These are phyloP conservation scores for Pycnonotus jocosus DNA, from an alignment of 2,113 vertebrate genomes.

Conservation along the genomic window DNA sequence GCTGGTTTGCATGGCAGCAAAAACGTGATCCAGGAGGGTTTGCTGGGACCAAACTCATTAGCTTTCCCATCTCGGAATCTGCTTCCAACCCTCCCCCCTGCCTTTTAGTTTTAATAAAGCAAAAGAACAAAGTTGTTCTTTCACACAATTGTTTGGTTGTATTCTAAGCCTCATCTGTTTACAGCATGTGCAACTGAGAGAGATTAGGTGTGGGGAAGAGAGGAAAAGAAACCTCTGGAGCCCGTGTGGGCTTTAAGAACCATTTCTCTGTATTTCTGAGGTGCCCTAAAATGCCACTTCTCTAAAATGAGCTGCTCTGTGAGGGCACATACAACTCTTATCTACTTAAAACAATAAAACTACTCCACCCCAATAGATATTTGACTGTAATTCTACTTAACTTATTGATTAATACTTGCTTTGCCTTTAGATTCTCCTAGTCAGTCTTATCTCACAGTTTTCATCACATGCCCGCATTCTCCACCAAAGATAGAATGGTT, in stretches of 20 bases:
- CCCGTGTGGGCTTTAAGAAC: slow-evolving; percentile 26
- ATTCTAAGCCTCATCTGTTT: not conserved
- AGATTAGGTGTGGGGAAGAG: not conserved
- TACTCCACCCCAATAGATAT: no score
- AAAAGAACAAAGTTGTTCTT: not conserved
- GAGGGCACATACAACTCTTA: no score
- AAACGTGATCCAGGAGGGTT: not conserved
- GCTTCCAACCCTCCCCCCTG: not conserved
- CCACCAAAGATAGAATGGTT: no score
- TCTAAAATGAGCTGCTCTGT: not conserved
- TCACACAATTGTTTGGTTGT: not conserved
- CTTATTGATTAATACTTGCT: no score
- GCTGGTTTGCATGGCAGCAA: not conserved
- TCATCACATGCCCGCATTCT: no score
- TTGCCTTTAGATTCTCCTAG: no score
- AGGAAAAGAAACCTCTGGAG: not conserved
- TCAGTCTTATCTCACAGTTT: no score
- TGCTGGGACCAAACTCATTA: not conserved
- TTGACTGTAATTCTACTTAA: no score
- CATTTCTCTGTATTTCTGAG: slow-evolving; percentile 5
- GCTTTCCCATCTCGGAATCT: not conserved
- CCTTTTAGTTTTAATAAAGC: not conserved
- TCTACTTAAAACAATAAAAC: no score
- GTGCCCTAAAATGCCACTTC: not conserved
- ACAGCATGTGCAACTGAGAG: not conserved